Base-by-base conservation (phyloP, 2,797 vertebrate genomes). In the Manis javanica region DNA sequence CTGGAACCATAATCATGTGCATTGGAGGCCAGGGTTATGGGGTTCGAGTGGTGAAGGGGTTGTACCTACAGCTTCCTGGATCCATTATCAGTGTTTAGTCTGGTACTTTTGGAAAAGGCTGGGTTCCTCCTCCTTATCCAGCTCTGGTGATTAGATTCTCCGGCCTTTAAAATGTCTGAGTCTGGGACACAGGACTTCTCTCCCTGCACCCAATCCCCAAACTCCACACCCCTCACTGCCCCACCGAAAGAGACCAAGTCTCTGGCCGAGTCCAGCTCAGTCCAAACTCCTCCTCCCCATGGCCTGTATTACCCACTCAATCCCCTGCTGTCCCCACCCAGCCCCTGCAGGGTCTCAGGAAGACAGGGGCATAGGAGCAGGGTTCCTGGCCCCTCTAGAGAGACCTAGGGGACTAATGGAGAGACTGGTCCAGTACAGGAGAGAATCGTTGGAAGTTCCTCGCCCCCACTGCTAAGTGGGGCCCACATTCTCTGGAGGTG, bases 31-130 rank as follows among this genome's bases (percentile, higher is more conserved):
- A 64, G n/a, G 63, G 4, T 55, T 13, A 2, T 1, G 4, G 5
- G 15, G 4, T 1, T 1, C n/a, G 46, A 39, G 7, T 51, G 55
- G 37, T 42, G 66, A 63, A 53, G 13, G 21, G 77, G 11, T 57
- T 3, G 0, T 12, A 46, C 46, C 46, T 46, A 46, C 46, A 69
- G 15, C 7, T 31, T 87, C 55, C 77, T 1, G n/a, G 23, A 26
- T 24, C 78, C 69, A 18, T 77, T 96, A 95, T 74, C 94, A n/a
- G n/a, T 96, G 75, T 97, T 98, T 97, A 86, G 64, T 95, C 89
- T 94, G 92, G 95, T 59, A 57, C 86, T 96, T 72, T 51, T 8
- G 49, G 68, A 92, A 61, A 29, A 79, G 78, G 55, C 29, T 19
- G 1, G 1, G 85, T 84, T 94, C 88, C 84, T 87, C 63, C 42